A percentile compares a stretch with the other conserved stretches of the same genome.
Evolutionary conservation across 2,797 vertebrate genomes (phyloP).

Genomic region (Spheniscus humboldti): DNA sequence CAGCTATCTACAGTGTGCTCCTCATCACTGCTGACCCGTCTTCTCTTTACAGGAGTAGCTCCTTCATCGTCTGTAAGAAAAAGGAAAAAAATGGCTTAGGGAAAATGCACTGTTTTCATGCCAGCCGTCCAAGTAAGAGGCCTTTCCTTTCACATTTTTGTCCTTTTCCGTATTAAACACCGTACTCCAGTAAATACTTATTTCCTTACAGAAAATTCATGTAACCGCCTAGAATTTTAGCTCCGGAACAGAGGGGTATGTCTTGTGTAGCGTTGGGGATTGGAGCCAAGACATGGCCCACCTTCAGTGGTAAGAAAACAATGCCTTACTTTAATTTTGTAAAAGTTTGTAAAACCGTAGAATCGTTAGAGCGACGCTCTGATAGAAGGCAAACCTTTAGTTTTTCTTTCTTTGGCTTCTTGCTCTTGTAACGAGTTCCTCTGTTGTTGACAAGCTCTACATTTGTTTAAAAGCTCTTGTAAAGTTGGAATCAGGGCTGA

Average conservation of each 20-base stretch:
- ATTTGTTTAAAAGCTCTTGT: conserved; percentile 91
- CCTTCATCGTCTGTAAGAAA: conserved; percentile 87
- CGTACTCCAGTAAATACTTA: accelerated
- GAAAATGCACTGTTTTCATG: neutral
- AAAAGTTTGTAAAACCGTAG: neutral
- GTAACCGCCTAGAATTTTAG: neutral
- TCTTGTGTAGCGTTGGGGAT: accelerated
- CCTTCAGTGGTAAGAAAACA: neutral
- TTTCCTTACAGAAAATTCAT: neutral
- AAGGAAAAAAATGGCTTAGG: neutral
- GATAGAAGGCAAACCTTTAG: conserved; percentile 81
- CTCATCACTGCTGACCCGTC: conserved; percentile 90
- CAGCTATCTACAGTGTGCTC: conserved; percentile 77
- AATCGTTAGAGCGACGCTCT: neutral
- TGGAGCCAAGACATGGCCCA: neutral
- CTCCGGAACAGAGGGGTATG: accelerated
- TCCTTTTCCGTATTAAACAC: neutral
- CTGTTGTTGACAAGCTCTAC: conserved; percentile 89
- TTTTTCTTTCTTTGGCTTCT: conserved; percentile 92
- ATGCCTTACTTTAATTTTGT: accelerated
- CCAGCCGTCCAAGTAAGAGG: accelerated
- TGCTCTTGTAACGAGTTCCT: conserved; percentile 86
- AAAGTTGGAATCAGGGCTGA: conserved; percentile 89
- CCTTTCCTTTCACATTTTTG: neutral
- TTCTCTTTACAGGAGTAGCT: conserved; percentile 90